Percentiles rank a stretch among this genome's conserved stretches.
Evolutionary conservation across 1,140 invertebrate species (phyloP).

Genomic region (Amyelois transitella): DNA sequence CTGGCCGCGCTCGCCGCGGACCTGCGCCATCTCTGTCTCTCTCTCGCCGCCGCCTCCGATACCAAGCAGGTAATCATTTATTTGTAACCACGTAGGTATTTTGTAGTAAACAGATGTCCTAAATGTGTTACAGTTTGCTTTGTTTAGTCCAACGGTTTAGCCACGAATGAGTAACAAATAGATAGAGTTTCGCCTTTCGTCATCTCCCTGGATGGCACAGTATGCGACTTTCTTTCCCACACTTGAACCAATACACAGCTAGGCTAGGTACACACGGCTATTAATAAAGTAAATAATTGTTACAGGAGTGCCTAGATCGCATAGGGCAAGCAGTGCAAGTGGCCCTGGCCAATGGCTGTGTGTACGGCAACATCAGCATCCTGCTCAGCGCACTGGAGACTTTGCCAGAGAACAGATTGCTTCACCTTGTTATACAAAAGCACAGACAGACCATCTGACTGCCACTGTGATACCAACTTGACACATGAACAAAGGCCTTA

Average conservation of each 20-base stretch:
- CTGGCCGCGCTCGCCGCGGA: constrained; percentile 68
- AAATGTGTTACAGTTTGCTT: too few relatives aligned
- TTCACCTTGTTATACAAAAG: constrained; percentile 76
- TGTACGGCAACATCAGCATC: constrained; percentile 83
- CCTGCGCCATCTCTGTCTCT: too few relatives aligned
- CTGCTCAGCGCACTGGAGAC: constrained; percentile 74
- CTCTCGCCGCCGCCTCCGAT: constrained; percentile 56
- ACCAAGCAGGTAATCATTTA: constrained; percentile 46
- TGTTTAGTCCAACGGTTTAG: too few relatives aligned
- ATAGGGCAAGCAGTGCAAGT: constrained; percentile 86
- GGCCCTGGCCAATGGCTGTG: constrained; percentile 81
- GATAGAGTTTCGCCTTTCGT: too few relatives aligned
- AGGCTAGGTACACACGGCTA: too few relatives aligned
- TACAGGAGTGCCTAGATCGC: constrained; percentile 79
- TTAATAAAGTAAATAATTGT: constrained; percentile 7
- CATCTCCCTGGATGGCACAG: too few relatives aligned
- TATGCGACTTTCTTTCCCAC: too few relatives aligned
- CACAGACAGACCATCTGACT: constrained; percentile 62
- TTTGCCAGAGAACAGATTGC: constrained; percentile 76
- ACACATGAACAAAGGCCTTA: too few relatives aligned
- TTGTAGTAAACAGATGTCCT: too few relatives aligned
- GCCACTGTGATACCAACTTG: constrained; percentile 1
- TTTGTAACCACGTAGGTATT: too few relatives aligned
- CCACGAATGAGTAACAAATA: too few relatives aligned
- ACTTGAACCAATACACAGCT: too few relatives aligned